A percentile compares a stretch with the other conserved stretches of the same genome.
Evolutionary conservation across 2,888 invertebrate genomes (phyloP).

Genomic region (Acronicta psi): DNA sequence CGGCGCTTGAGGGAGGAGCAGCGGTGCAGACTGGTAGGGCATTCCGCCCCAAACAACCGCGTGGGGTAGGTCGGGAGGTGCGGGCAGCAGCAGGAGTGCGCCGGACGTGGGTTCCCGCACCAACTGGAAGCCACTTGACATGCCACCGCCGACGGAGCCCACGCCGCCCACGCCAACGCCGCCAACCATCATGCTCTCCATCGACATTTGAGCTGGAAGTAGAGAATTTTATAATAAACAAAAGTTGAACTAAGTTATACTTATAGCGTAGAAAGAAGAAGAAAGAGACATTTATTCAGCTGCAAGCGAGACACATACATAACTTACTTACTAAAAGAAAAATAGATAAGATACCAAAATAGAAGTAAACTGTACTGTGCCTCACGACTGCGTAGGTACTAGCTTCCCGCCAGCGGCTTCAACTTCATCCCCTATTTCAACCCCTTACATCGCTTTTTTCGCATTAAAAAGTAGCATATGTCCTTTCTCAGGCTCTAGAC

Average conservation of each 20-base stretch:
- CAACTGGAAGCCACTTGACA: constrained; percentile 94
- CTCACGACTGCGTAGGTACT: too few relatives aligned
- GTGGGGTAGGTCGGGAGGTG: constrained; percentile 92
- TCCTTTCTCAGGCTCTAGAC: too few relatives aligned
- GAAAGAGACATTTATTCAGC: too few relatives aligned
- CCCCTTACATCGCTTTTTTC: too few relatives aligned
- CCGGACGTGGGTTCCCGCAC: constrained; percentile 96
- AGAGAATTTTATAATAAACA: constrained; percentile 16
- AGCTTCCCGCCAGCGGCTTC: too few relatives aligned
- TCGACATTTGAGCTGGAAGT: constrained; percentile 91
- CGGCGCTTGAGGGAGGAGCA: constrained; percentile 82
- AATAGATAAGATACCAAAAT: too few relatives aligned
- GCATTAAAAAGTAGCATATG: too few relatives aligned
- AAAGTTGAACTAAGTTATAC: neutral
- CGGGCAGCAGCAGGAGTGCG: constrained; percentile 93
- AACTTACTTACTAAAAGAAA: too few relatives aligned
- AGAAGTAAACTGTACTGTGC: too few relatives aligned
- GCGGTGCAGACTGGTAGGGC: constrained; percentile 81
- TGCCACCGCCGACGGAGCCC: constrained; percentile 89
- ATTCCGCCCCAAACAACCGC: constrained; percentile 93
- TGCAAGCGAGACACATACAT: too few relatives aligned
- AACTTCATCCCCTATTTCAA: too few relatives aligned
- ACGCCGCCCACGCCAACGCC: constrained; percentile 91
- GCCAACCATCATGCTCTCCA: constrained; percentile 93
- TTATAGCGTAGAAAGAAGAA: too few relatives aligned